These are phyloP conservation scores for Drosophila rhopaloa DNA, from an alignment of 1,140 invertebrate species.

Conservation along the genomic window DNA sequence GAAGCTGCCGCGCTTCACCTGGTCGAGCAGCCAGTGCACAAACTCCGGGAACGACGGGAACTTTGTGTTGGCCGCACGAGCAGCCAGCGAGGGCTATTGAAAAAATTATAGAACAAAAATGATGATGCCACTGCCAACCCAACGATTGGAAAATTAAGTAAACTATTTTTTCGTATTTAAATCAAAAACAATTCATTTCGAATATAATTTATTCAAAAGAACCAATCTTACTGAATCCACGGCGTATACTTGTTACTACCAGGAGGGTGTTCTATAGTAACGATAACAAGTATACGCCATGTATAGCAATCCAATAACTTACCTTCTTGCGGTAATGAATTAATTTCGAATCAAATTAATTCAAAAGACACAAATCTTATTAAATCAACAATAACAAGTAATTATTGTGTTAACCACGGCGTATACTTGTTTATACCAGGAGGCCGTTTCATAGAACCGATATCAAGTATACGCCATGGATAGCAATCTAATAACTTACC, in stretches of 20 bases:
- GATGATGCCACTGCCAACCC: too few relatives aligned
- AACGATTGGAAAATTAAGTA: too few relatives aligned
- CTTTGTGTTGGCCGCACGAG: constrained; percentile 84
- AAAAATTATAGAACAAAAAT: neutral
- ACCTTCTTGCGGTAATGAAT: constrained; percentile 85
- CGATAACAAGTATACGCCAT: neutral
- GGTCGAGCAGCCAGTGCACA: constrained; percentile 90
- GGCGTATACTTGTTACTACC: neutral
- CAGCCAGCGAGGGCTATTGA: constrained; percentile 44
- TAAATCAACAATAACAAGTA: too few relatives aligned
- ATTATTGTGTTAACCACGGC: neutral
- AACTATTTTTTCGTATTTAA: too few relatives aligned
- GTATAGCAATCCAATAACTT: neutral
- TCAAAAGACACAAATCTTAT: too few relatives aligned
- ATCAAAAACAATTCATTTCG: too few relatives aligned
- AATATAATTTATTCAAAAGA: too few relatives aligned
- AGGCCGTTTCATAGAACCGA: too few relatives aligned
- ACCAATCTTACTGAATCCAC: neutral
- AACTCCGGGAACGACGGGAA: constrained; percentile 92
- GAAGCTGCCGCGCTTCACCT: constrained; percentile 86
- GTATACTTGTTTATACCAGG: neutral
- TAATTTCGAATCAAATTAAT: too few relatives aligned
- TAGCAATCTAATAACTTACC: constrained; percentile 61
- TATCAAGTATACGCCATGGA: constrained; percentile 2
- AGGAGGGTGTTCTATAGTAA: too few relatives aligned